These are phyloP conservation scores for Ferrisia virgata DNA, from an alignment of 2,888 invertebrate species.

Conservation along the genomic window DNA sequence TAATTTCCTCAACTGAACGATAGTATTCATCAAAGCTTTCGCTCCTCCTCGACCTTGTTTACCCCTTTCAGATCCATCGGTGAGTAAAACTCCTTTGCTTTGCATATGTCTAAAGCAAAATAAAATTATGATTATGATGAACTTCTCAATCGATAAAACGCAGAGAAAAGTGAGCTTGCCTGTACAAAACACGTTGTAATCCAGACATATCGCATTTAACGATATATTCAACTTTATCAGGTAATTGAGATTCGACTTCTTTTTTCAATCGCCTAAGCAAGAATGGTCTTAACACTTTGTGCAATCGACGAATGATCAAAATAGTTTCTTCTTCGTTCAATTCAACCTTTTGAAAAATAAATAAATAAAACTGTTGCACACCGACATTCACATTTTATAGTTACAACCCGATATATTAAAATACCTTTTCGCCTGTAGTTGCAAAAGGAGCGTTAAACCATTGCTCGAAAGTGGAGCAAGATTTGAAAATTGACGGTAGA, in stretches of 20 bases:
- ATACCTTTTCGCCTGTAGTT: constrained; percentile 93
- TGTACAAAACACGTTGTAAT: constrained; percentile 85
- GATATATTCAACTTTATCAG: constrained; percentile 98
- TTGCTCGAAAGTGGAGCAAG: constrained; percentile 96
- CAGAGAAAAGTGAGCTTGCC: background rate
- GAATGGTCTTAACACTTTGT: constrained; percentile 98
- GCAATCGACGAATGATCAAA: constrained; percentile 97
- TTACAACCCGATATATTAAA: constrained; percentile 40
- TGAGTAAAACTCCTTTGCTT: constrained; percentile 88
- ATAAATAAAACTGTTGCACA: background rate
- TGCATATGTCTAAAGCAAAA: constrained; percentile 79
- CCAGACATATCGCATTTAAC: constrained; percentile 99
- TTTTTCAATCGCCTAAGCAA: constrained; percentile 93
- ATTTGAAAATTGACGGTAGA: constrained; percentile 97
- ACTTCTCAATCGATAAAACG: background rate
- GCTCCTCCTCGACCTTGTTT: constrained; percentile 92
- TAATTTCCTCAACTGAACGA: constrained; percentile 95
- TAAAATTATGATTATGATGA: background rate
- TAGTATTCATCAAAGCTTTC: constrained; percentile 97
- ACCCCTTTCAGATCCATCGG: constrained; percentile 94
- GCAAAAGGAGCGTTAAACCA: constrained; percentile 99
- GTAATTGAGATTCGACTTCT: constrained; percentile 97
- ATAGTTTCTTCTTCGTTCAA: constrained; percentile 99
- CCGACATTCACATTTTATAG: background rate
- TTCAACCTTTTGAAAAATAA: constrained; percentile 67